Conservation (phyloP, 2,888 invertebrate genomes). For the Thymelicus sylvestris region DNA sequence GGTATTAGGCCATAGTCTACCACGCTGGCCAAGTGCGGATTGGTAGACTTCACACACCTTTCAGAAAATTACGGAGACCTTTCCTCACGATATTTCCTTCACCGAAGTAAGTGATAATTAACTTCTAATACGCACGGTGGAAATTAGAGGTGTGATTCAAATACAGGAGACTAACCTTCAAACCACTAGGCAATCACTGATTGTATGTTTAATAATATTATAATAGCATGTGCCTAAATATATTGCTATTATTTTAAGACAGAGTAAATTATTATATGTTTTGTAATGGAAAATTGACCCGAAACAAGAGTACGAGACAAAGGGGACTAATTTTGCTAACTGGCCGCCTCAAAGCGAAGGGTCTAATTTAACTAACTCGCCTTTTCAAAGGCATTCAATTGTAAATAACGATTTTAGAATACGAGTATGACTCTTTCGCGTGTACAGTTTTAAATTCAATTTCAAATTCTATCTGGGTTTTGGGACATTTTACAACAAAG, state of each 20-base stretch:
- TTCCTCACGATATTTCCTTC: too few species aligned
- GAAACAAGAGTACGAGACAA: background rate
- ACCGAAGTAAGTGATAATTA: too few species aligned
- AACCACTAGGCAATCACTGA: too few species aligned
- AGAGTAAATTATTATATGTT: background rate
- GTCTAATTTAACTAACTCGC: slow-evolving; percentile 7
- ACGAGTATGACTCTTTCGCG: background rate
- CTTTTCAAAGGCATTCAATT: slow-evolving; percentile 2
- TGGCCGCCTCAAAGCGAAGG: slow-evolving; percentile 1
- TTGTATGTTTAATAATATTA: too few species aligned
- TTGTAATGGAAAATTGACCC: background rate
- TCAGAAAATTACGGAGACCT: too few species aligned
- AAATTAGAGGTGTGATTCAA: too few species aligned
- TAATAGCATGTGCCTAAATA: too few species aligned
- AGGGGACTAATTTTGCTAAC: background rate
- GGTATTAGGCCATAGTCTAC: too few species aligned
- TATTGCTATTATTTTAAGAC: background rate
- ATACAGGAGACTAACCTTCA: too few species aligned
- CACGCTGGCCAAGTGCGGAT: too few species aligned
- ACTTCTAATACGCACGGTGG: too few species aligned
- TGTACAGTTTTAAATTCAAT: background rate
- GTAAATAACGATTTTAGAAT: background rate
- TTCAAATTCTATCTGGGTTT: background rate
- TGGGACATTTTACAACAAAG: background rate
- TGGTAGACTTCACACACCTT: too few species aligned